phyloP scores from a whole-genome alignment of 2,113 vertebrate species.

The Anhinga rufa region DNA sequence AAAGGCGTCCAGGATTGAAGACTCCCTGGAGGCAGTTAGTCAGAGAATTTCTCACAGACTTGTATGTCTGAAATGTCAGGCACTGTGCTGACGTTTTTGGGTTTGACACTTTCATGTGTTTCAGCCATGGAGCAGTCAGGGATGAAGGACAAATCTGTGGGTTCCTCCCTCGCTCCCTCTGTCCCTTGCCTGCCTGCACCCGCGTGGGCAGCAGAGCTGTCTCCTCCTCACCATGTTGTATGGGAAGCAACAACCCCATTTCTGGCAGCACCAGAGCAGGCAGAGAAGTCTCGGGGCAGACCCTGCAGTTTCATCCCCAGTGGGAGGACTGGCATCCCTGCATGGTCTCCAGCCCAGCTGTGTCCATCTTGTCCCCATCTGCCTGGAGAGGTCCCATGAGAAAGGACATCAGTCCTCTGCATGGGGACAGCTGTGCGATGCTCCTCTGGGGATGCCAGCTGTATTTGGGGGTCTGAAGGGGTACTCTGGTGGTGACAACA shows the following conservation, averaged over 20 bases:
- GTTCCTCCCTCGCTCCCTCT: not conserved
- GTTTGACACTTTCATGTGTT: not conserved
- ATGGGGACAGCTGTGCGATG: rapidly evolving
- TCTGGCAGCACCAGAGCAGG: not conserved
- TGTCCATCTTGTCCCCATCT: not conserved
- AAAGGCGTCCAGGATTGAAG: not conserved
- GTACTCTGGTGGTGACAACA: not conserved
- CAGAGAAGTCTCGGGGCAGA: not conserved
- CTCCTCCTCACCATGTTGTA: not conserved
- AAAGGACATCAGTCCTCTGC: not conserved
- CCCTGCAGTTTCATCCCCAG: not conserved
- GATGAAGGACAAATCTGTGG: not conserved
- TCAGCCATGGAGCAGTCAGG: not conserved
- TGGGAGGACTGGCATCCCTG: not conserved
- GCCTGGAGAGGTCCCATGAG: not conserved
- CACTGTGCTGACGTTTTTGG: not conserved
- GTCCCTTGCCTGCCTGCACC: not conserved
- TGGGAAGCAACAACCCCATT: not conserved
- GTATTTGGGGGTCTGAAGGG: not conserved
- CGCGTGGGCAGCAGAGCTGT: not conserved
- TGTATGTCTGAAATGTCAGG: not conserved
- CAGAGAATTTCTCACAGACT: not conserved
- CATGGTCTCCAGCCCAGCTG: too few relatives aligned
- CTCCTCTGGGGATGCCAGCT: not conserved
- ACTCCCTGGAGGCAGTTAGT: not conserved